Conservation (phyloP, 2,797 vertebrate genomes). For the Lagocephalus sceleratus region DNA sequence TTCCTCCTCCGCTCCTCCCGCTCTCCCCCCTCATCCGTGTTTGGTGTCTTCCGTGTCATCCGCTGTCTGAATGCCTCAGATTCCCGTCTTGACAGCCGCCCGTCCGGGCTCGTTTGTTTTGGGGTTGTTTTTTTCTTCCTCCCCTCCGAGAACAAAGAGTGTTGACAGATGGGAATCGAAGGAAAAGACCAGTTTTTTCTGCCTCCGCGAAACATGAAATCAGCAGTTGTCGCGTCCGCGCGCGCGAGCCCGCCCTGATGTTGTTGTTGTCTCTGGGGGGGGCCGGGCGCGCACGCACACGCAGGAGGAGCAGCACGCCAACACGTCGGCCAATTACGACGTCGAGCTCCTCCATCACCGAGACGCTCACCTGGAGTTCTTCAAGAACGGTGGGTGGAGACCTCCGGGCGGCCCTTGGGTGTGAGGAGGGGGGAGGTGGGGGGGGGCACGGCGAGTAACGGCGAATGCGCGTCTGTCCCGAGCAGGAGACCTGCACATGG, state of each 20-base stretch:
- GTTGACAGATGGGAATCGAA: neutral
- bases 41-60: slow-evolving; percentile 76
- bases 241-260: slow-evolving; percentile 25
- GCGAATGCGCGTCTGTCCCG: too few relatives aligned
- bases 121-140: too few relatives aligned
- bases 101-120: neutral
- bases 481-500: slow-evolving; percentile 86
- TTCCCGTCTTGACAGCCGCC: slow-evolving; percentile 2
- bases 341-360: slow-evolving; percentile 97
- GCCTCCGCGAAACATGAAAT: slow-evolving; percentile 69
- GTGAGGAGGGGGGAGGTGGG: too few relatives aligned
- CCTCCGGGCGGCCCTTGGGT: neutral
- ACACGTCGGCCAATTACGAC: slow-evolving; percentile 98
- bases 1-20: slow-evolving; percentile 25
- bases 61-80: slow-evolving; percentile 67
- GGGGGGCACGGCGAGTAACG: too few relatives aligned
- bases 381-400: slow-evolving; percentile 87
- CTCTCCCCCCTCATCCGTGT: slow-evolving; percentile 61
- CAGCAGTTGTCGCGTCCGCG: too few relatives aligned
- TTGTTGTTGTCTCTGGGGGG: slow-evolving; percentile 55
- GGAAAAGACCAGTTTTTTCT: neutral
- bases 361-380: slow-evolving; percentile 94
- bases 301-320: slow-evolving; percentile 98
- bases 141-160: too few relatives aligned
- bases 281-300: too few relatives aligned